Evolutionary conservation across 1,140 invertebrate genomes (phyloP), one percentile per base, ranked within the genome.

Genomic region (Meloidogyne floridensis): DNA sequence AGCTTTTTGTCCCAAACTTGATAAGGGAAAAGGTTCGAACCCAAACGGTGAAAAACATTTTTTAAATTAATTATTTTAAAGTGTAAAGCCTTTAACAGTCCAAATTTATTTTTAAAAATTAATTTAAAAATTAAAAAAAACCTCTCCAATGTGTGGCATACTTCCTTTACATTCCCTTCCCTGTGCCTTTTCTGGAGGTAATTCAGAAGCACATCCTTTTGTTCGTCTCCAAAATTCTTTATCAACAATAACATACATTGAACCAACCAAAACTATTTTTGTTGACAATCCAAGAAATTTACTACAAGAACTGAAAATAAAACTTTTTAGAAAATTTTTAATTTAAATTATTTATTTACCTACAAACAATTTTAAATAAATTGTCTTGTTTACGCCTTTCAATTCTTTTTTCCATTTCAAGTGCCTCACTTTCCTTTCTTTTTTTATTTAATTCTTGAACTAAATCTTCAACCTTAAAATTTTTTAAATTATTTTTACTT

Each of bases 381-480:
- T 47, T 15, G 15, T 47, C 72, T 47, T 47, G 72, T 51, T 47
- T 74, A 20, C 72, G 72, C 6, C 72, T 74, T 7, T 54, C 43
- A 15, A 51, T 54, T 54, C 43, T 47, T 18, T 54, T 74, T n/a
- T 47, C 72, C 4, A 47, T 47, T 74, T 74, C 72, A 2, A 51
- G 7, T 6, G 72, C 72, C 7, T 51, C 43, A 15, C 18, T 32
- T 54, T 74, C 43, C 18, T 54, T 74, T 20, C 72, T 20, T 18
- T 74, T 74, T 54, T 47, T 74, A n/a, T 74, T 74, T 74, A 74
- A 74, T 74, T 74, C 72, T 47, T 54, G 43, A 15, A 74, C 72
- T n/a, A 74, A 18, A 47, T 74, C 53, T 47, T 74, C 72, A 5
- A 74, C 72, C 72, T 74, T 74, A 42, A 8, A 71, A 20, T 71